These are phyloP conservation scores for Scophthalmus maximus DNA, from an alignment of 2,113 vertebrate species.

Conservation along the genomic window DNA sequence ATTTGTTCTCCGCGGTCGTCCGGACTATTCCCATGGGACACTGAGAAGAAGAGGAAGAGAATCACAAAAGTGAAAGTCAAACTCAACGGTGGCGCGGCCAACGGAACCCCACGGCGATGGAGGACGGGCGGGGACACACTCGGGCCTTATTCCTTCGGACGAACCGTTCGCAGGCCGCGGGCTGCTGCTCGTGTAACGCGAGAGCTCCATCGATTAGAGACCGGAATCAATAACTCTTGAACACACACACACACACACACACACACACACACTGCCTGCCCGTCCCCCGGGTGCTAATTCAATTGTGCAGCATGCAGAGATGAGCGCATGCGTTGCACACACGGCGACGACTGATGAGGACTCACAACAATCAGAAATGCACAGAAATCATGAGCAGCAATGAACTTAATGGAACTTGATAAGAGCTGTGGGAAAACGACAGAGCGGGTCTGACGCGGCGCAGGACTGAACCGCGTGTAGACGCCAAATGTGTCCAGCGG, in stretches of 20 bases:
- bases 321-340: too few relatives aligned
- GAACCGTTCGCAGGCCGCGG: neutral
- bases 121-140: neutral
- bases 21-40: neutral
- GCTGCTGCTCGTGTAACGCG: constrained; percentile 39
- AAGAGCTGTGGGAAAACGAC: too few relatives aligned
- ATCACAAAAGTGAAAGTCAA: neutral
- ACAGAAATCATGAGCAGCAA: too few relatives aligned
- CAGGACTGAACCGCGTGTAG: neutral
- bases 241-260: neutral
- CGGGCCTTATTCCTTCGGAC: neutral
- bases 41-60: neutral
- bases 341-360: too few relatives aligned
- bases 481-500: constrained; percentile 1
- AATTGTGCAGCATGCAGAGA: too few relatives aligned
- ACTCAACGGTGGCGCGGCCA: too few relatives aligned
- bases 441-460: too few relatives aligned
- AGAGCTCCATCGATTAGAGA: constrained; percentile 53
- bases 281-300: neutral
- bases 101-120: too few relatives aligned
- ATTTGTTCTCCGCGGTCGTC: neutral
- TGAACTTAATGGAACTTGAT: too few relatives aligned
- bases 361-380: too few relatives aligned
- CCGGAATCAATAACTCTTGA: constrained; percentile 64
- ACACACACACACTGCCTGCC: neutral